A percentile compares a stretch with the other conserved stretches of the same genome.
These are phyloP conservation scores for Cirrhinus molitorella DNA, from an alignment of 2,797 vertebrate genomes.

Conservation along the genomic window DNA sequence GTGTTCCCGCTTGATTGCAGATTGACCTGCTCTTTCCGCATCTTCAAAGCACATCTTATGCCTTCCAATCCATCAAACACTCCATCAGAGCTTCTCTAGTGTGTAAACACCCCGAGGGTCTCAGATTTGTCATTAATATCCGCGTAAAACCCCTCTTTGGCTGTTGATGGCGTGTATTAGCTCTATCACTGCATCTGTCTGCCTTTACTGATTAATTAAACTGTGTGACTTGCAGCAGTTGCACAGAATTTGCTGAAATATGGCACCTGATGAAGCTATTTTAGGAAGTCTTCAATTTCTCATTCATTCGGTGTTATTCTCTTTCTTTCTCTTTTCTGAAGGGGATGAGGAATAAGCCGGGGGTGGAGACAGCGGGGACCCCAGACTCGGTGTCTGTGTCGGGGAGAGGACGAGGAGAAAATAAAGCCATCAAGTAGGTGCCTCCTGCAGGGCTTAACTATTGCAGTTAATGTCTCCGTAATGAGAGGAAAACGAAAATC, in stretches of 20 bases:
- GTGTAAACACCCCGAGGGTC: conserved; percentile 21
- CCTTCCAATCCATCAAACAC: conserved; percentile 14
- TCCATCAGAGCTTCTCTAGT: background rate
- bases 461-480: conserved; percentile 32
- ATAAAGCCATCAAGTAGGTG: conserved; percentile 87
- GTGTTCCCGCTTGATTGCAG: background rate
- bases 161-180: conserved; percentile 7
- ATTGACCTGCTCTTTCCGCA: background rate
- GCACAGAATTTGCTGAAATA: conserved; percentile 9
- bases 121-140: conserved; percentile 31
- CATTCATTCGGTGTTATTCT: background rate
- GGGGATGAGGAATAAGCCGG: conserved; percentile 83
- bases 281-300: background rate
- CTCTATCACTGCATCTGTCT: background rate
- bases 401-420: conserved; percentile 81
- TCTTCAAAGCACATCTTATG: conserved; percentile 18
- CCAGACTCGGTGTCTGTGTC: conserved; percentile 77
- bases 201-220: conserved; percentile 3
- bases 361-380: conserved; percentile 80
- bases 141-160: conserved; percentile 5
- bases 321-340: conserved; percentile 59
- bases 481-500: conserved; percentile 17
- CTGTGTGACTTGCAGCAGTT: conserved; percentile 12
- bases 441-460: conserved; percentile 48
- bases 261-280: background rate